A percentile compares a stretch with the other conserved stretches of the same genome.
Evolutionary conservation across 2,797 vertebrate genomes (phyloP).

Genomic region (Myotis findleyi): DNA sequence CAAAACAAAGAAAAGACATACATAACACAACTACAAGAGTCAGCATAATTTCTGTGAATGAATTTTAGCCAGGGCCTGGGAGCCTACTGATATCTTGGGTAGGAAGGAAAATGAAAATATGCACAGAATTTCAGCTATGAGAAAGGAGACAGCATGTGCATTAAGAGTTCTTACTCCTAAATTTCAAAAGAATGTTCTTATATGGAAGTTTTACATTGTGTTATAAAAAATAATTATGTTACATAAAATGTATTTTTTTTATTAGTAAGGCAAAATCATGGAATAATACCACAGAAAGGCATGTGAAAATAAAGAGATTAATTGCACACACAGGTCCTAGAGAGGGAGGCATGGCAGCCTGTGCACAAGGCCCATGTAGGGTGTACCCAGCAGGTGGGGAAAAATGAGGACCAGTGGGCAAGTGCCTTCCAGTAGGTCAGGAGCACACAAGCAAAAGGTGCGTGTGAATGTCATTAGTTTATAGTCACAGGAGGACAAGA

Average conservation of each 20-base stretch:
- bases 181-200: background rate
- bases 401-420: background rate
- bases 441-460: background rate
- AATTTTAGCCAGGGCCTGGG: background rate
- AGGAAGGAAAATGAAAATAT: background rate
- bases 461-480: background rate
- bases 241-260: background rate
- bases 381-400: fast-evolving
- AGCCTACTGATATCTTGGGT: background rate
- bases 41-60: background rate
- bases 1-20: background rate
- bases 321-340: too few relatives aligned
- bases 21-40: fast-evolving
- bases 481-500: background rate
- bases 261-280: background rate
- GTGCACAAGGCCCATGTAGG: fast-evolving
- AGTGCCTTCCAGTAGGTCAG: background rate
- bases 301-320: background rate
- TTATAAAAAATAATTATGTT: background rate
- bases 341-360: fast-evolving
- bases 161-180: background rate
- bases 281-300: fast-evolving
- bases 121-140: background rate
- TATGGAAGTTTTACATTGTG: background rate
- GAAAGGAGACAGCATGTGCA: background rate